Evolutionary conservation across 2,797 vertebrate species (phyloP), one percentile per base, ranked within the genome.

Genomic region (Tragelaphus eurycerus): DNA sequence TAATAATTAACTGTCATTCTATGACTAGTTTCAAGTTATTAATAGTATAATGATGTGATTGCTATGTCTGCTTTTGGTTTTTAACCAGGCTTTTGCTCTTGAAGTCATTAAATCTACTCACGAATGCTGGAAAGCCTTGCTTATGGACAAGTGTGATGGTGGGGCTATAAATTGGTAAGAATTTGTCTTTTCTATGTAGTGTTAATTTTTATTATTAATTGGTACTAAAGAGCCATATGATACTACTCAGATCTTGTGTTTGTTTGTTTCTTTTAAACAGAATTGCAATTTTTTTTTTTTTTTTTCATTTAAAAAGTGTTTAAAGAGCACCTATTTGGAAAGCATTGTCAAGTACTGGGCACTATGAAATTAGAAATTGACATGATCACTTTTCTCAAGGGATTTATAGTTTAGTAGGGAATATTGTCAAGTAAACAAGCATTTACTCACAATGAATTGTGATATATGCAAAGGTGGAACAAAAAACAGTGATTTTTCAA

Each of bases 71-170:
- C 76, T 96, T 91, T 86, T 98, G 94, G 15, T 95, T 98, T 89
- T 43, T 93, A 93, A 97, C 48, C 93, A 99, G 99, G 99, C 99
- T 96, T 99, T 99, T 99, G 99, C 99, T 76, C 85, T 99, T 95
- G 98, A 99, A 97, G 98, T 99, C 82, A 99, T 99, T 95, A 99
- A 99, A 97, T 99, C 99, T 92, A 99, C 99, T 83, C 99, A 99
- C 89, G 98, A 99, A 98, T 99, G 98, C 98, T 99, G 99, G 99
- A 99, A 99, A 98, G 99, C 99, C 92, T 99, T 99, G 98, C 98
- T 99, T 97, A 99, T 99, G 97, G 99, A 99, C 98, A 99, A 99
- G 98, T 97, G 98, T 34, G 98, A 99, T 29, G 96, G 98, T 97
- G 99, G 99, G 52, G 94, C 98, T 88, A 99, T 99, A 97, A 99